Evolutionary conservation across 2,888 invertebrate genomes (phyloP).

Genomic region (Himalopsyche anomala): DNA sequence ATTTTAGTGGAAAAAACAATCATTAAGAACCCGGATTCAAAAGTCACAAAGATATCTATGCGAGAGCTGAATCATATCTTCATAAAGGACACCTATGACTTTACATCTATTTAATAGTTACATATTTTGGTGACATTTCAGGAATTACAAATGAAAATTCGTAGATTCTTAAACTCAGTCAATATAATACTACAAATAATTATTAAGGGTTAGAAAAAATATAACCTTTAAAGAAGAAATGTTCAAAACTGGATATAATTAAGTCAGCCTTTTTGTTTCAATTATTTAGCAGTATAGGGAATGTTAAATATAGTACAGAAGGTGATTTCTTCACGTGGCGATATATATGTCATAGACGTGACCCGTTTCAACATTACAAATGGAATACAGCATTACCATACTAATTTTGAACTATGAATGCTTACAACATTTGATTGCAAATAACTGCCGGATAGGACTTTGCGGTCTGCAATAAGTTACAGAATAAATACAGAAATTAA

Average conservation of each 20-base stretch:
- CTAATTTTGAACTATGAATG: too few relatives aligned
- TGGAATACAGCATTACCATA: too few relatives aligned
- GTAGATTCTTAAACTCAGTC: slow-evolving; percentile 42
- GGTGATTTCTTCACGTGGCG: neutral
- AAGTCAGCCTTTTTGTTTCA: slow-evolving; percentile 36
- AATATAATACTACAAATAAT: slow-evolving; percentile 42
- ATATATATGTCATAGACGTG: too few relatives aligned
- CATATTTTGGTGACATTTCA: slow-evolving; percentile 35
- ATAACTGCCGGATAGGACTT: too few relatives aligned
- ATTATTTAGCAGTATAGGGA: slow-evolving; percentile 34
- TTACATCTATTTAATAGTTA: slow-evolving; percentile 36
- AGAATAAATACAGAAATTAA: too few relatives aligned
- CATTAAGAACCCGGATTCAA: neutral
- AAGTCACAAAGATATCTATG: slow-evolving; percentile 28
- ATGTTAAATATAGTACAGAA: slow-evolving; percentile 22
- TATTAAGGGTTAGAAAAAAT: slow-evolving; percentile 32
- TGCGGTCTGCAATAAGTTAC: too few relatives aligned
- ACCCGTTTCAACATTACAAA: too few relatives aligned
- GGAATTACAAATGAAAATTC: slow-evolving; percentile 39
- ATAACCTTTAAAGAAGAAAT: slow-evolving; percentile 43
- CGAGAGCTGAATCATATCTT: neutral
- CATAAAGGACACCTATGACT: slow-evolving; percentile 38
- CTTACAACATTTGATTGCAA: too few relatives aligned
- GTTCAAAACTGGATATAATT: slow-evolving; percentile 36
- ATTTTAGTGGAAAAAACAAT: neutral